Percentiles rank a stretch among this genome's conserved stretches.
Conservation (phyloP, 2,797 vertebrate genomes). For the Pangasius larnaudii region DNA sequence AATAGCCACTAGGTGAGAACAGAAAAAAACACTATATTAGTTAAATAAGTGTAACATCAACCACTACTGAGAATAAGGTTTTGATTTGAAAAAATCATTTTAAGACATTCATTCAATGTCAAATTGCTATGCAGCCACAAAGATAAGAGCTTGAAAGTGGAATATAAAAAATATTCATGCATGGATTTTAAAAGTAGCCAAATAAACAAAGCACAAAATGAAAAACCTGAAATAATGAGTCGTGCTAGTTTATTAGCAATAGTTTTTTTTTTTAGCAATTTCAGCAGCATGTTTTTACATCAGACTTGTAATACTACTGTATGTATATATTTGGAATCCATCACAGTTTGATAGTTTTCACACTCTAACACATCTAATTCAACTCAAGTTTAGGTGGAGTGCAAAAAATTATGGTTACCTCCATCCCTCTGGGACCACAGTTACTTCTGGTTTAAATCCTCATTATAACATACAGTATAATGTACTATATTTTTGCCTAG, state of each 20-base stretch:
- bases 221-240: neutral
- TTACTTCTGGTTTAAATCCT: neutral
- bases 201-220: neutral
- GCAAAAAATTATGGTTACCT: neutral
- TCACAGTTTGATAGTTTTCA: neutral
- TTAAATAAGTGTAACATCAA: neutral
- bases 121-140: neutral
- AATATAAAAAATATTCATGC: neutral
- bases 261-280: too few species aligned
- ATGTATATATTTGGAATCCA: neutral
- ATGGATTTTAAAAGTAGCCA: neutral
- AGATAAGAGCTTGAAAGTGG: neutral
- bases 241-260: neutral
- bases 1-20: neutral
- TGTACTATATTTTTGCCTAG: neutral
- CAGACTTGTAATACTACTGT: too few species aligned
- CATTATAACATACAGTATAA: neutral
- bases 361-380: neutral
- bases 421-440: neutral
- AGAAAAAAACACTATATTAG: neutral
- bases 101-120: neutral
- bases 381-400: neutral
- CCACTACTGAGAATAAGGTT: neutral
- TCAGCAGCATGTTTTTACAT: too few species aligned
- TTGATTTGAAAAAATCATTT: neutral